Evolutionary conservation across 2,113 vertebrate species (phyloP).

Genomic region (Stercorarius parasiticus): DNA sequence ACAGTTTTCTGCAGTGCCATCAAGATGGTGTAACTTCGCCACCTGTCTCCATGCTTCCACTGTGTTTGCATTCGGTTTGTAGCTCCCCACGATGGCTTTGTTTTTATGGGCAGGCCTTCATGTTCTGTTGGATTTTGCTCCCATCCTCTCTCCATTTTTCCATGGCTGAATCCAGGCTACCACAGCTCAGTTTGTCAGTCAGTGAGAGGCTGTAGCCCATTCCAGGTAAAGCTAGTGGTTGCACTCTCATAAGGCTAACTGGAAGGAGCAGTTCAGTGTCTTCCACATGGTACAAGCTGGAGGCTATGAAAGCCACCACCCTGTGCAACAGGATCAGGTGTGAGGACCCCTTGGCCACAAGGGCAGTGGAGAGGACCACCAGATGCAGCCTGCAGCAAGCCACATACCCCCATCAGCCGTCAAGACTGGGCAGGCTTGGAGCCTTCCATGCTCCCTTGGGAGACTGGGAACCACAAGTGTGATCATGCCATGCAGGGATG

Average conservation of each 20-base stretch:
- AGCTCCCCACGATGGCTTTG: fast-evolving
- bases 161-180: background rate
- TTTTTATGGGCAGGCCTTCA: too few relatives aligned
- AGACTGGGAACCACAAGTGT: background rate
- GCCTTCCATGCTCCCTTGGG: background rate
- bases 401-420: background rate
- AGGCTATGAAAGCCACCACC: background rate
- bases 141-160: background rate
- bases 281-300: background rate
- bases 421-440: background rate
- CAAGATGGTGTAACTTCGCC: fast-evolving
- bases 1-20: background rate
- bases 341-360: background rate
- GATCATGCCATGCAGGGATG: background rate
- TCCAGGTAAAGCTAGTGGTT: background rate
- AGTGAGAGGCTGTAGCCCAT: background rate
- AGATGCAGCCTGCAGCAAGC: background rate
- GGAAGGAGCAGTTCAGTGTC: background rate
- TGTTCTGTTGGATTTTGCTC: background rate
- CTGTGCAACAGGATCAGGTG: background rate
- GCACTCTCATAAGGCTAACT: fast-evolving
- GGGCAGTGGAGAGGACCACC: background rate
- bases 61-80: fast-evolving
- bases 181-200: background rate
- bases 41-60: fast-evolving